These are phyloP conservation scores for Cephus spinipes DNA, from an alignment of 2,888 invertebrate genomes.

Conservation along the genomic window DNA sequence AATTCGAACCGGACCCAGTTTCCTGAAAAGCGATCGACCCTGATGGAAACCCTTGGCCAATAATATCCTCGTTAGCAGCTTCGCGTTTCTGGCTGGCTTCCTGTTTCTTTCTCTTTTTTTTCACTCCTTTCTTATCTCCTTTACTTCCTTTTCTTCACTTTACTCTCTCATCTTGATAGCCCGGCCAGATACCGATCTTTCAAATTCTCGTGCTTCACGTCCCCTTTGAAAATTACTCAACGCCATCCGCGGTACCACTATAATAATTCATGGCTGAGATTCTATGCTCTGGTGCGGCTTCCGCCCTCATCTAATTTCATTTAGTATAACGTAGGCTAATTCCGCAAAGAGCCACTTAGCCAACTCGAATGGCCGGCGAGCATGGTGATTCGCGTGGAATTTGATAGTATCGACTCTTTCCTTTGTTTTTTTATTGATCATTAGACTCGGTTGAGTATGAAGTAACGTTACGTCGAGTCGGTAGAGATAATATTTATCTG, in stretches of 20 bases:
- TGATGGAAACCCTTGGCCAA: background rate
- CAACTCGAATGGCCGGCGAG: background rate
- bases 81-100: conserved; percentile 8
- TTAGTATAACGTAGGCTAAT: background rate
- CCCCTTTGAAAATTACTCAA: background rate
- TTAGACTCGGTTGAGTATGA: background rate
- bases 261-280: background rate
- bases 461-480: background rate
- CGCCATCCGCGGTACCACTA: background rate
- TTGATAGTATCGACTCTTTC: background rate
- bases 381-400: background rate
- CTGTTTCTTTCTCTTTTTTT: conserved; percentile 10
- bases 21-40: background rate
- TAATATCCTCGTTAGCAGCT: background rate
- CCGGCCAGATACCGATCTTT: background rate
- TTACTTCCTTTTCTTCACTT: conserved; percentile 7
- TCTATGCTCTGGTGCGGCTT: background rate
- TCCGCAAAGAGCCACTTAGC: background rate
- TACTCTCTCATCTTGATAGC: conserved; percentile 10
- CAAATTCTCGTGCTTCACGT: background rate
- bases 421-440: too few relatives aligned
- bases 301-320: background rate
- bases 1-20: background rate
- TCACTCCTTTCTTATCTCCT: conserved; percentile 7
- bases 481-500: background rate